Percentiles rank a stretch among this genome's conserved stretches.
phyloP scores from a whole-genome alignment of 2,888 invertebrate species.

The Mesorhabditis belari region DNA sequence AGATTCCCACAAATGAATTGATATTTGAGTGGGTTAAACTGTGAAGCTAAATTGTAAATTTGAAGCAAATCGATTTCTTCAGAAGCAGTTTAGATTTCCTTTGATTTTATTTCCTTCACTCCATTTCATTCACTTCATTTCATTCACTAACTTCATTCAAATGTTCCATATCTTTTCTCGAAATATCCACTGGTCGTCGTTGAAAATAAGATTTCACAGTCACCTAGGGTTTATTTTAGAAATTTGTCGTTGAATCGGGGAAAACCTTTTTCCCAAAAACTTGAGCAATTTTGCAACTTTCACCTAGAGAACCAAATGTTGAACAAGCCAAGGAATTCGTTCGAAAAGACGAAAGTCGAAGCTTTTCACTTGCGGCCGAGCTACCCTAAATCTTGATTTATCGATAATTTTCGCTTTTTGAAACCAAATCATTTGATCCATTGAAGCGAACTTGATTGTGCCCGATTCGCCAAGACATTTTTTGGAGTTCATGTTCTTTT shows the following conservation, averaged over 20 bases:
- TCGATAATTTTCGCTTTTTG: background rate
- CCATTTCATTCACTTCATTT: background rate
- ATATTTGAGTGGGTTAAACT: conserved; percentile 22
- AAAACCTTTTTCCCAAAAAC: background rate
- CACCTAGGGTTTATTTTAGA: conserved; percentile 10
- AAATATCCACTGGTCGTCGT: conserved; percentile 22
- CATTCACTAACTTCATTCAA: conserved; percentile 20
- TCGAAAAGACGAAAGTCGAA: background rate
- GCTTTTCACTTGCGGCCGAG: background rate
- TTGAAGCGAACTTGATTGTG: conserved; percentile 16
- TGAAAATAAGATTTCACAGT: conserved; percentile 20
- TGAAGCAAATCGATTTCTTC: too few species aligned
- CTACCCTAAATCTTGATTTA: background rate
- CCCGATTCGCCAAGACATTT: conserved; percentile 33
- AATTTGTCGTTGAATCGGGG: background rate
- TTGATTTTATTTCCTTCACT: background rate
- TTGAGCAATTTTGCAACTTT: background rate
- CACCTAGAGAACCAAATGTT: background rate
- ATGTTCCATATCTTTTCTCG: conserved; percentile 24
- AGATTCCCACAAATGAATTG: conserved; percentile 29
- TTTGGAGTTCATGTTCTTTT: conserved; percentile 25
- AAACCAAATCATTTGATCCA: background rate
- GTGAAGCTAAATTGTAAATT: conserved; percentile 19
- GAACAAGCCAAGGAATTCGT: background rate
- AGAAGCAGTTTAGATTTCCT: background rate